Evolutionary conservation across 2,797 vertebrate species (phyloP).

Genomic region (Fringilla coelebs): DNA sequence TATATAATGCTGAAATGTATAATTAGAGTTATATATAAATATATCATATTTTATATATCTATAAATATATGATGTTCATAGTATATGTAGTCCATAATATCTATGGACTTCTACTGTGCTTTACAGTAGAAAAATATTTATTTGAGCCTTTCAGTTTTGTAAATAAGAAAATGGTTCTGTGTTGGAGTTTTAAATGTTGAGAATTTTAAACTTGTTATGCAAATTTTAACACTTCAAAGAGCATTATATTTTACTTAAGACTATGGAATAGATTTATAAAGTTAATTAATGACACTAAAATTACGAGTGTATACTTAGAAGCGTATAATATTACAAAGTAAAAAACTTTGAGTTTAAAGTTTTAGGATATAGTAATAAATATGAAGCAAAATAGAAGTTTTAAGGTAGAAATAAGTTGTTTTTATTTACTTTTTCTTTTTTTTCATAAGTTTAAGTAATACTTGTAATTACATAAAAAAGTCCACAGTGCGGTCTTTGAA

Average conservation of each 20-base stretch:
- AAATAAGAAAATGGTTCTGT: neutral
- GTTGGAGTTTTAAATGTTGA: neutral
- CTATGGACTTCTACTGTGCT: no score
- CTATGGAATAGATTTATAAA: neutral
- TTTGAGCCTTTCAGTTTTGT: neutral
- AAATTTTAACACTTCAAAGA: neutral
- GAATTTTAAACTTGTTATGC: neutral
- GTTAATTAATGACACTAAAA: neutral
- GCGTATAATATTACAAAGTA: neutral
- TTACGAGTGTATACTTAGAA: neutral
- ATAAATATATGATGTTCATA: neutral
- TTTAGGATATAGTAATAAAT: neutral
- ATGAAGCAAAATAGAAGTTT: neutral
- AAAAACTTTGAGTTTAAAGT: neutral
- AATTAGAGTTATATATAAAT: neutral
- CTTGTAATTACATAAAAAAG: neutral
- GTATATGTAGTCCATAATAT: neutral
- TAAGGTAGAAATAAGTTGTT: neutral
- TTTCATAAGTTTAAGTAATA: neutral
- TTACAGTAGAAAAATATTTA: neutral
- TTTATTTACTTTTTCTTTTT: neutral
- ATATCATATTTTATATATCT: neutral
- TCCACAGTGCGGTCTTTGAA: fast-evolving
- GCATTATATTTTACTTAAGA: neutral
- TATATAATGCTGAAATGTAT: neutral